Percentiles rank a stretch among this genome's conserved stretches.
Evolutionary conservation across 2,113 vertebrate species (phyloP).

Genomic region (Plectropomus leopardus): DNA sequence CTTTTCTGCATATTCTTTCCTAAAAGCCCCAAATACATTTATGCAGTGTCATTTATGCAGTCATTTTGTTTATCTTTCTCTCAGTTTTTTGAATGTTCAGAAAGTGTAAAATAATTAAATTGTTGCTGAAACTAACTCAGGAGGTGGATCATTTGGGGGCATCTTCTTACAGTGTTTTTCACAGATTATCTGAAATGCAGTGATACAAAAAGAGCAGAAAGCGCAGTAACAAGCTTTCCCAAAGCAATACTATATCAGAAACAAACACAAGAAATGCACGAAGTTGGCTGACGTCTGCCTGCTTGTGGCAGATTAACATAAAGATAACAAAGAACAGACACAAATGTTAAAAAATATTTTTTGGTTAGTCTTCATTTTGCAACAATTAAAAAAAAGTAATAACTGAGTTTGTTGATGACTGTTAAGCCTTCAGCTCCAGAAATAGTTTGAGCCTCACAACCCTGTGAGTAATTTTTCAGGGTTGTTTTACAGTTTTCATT

Average conservation of each 20-base stretch:
- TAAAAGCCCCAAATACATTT: conserved; percentile 7
- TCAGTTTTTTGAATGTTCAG: neutral
- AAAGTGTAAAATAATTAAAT: conserved; percentile 34
- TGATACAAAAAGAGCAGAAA: conserved; percentile 10
- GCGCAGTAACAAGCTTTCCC: conserved; percentile 25
- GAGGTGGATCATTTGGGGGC: conserved; percentile 15
- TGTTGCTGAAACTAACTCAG: conserved; percentile 17
- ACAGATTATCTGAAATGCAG: conserved; percentile 34
- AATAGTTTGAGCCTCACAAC: conserved; percentile 5
- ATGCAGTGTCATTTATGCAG: conserved; percentile 38
- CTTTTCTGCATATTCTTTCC: conserved; percentile 1
- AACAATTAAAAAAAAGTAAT: neutral
- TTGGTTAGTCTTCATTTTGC: conserved; percentile 49
- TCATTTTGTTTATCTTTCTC: neutral
- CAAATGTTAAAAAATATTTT: conserved; percentile 3
- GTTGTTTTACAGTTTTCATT: neutral
- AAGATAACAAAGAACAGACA: conserved; percentile 7
- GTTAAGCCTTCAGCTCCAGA: conserved; percentile 13
- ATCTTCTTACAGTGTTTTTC: conserved; percentile 23
- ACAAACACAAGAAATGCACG: conserved; percentile 26
- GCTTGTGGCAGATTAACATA: conserved; percentile 24
- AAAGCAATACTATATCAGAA: conserved; percentile 38
- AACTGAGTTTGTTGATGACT: neutral
- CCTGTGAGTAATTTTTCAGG: neutral
- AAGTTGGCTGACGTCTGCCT: conserved; percentile 31